Evolutionary conservation across 2,888 invertebrate species (phyloP), one percentile per base, ranked within the genome.

Genomic region (Noctua janthina): DNA sequence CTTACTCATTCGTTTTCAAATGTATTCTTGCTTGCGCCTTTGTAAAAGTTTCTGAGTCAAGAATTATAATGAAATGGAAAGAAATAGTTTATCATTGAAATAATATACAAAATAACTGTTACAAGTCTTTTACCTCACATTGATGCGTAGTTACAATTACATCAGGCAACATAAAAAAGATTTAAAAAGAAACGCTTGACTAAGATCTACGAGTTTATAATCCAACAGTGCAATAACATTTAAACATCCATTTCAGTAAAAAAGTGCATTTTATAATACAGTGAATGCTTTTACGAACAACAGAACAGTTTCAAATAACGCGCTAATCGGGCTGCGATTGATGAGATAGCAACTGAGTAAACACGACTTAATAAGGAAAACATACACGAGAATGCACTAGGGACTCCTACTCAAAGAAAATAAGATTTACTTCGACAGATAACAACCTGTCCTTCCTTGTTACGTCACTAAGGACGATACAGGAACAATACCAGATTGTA

Each of bases 301-400:
- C 17, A 35, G 8, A 7, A 54, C 20, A 39, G 8, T 80, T 62
- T 8, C 15, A 68, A 54, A 29, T 29, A 54, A 68, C 23, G 10
- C 20, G 10, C n/a, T 49, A 0, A 39, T 6, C 7, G 10, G 17
- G 23, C n/a, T n/a, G n/a, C 46, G 29, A 69, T 10, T 46, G 11
- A 62, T 75, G 46, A 29, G 29, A 29, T 6, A 54, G 11, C 23
- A 49, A 15, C 51, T 59, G 46, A 78, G 11, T 71, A 54, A 71
- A 72, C 15, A 78, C 29, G 15, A 20, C 29, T 56, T 29, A 78
- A 83, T 78, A 68, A 68, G 62, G 29, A 67, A 83, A 59, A 68
- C 13, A 83, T n/a, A 81, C 51, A 56, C 49, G 70, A 79, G 23
- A 67, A 79, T 74, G 56, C 79, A 43, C 84, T 1, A 23, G 71